Evolutionary conservation across 2,113 vertebrate genomes (phyloP).

Genomic region (Syngnathus scovelli): DNA sequence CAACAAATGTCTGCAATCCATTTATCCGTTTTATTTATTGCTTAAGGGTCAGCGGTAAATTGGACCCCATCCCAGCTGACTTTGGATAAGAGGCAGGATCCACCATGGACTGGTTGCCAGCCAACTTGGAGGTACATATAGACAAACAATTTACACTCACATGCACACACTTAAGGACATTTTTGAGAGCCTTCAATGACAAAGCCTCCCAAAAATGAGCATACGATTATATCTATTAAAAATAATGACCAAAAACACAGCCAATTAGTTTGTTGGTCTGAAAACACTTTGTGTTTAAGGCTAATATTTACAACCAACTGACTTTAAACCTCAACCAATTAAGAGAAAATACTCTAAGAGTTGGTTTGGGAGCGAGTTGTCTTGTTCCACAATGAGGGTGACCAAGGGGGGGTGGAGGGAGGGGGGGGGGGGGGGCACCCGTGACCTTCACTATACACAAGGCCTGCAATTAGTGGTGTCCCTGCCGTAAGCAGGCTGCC

Average conservation of each 20-base stretch:
- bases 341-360: constrained; percentile 37
- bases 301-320: constrained; percentile 32
- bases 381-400: constrained; percentile 32
- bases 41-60: background rate
- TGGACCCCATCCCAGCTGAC: background rate
- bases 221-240: background rate
- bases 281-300: constrained; percentile 10
- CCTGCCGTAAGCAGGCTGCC: constrained; percentile 53
- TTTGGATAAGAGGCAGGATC: background rate
- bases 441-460: constrained; percentile 66
- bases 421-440: constrained; percentile 22
- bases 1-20: background rate
- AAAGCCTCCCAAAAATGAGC: background rate
- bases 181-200: background rate
- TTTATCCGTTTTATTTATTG: background rate
- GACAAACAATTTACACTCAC: background rate
- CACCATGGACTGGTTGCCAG: background rate
- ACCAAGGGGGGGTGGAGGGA: constrained; percentile 31
- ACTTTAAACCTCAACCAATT: constrained; percentile 54
- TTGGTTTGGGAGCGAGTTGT: constrained; percentile 27
- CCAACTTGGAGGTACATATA: background rate
- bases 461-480: constrained; percentile 64
- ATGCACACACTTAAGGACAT: background rate
- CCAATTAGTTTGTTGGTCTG: constrained; percentile 45
- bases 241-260: background rate